These are phyloP conservation scores for Diadegma fenestrale DNA, from an alignment of 2,888 invertebrate species.

Conservation along the genomic window DNA sequence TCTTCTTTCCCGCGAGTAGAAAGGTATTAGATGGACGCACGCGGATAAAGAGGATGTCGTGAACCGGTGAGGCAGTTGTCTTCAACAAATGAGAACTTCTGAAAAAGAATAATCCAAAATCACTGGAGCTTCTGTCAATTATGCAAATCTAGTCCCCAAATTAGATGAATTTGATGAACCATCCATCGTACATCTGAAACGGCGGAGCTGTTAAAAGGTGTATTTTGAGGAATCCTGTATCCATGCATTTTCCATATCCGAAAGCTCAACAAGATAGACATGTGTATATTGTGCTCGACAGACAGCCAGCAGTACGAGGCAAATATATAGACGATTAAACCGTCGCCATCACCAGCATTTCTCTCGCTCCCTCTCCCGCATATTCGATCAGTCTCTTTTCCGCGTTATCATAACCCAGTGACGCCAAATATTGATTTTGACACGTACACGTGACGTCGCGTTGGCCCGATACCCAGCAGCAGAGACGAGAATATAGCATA, in stretches of 20 bases:
- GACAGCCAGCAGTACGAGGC: slow-evolving; percentile 40
- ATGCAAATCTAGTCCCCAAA: too few relatives aligned
- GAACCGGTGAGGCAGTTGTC: slow-evolving; percentile 44
- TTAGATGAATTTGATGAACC: too few relatives aligned
- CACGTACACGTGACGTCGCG: slow-evolving; percentile 82
- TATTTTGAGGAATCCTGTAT: slow-evolving; percentile 35
- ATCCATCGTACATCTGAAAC: too few relatives aligned
- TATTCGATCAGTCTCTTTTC: slow-evolving; percentile 61
- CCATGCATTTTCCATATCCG: slow-evolving; percentile 64
- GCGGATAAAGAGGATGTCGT: slow-evolving; percentile 49
- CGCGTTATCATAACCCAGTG: slow-evolving; percentile 84
- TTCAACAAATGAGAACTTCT: too few relatives aligned
- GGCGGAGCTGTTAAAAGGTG: background rate
- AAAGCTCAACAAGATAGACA: slow-evolving; percentile 71
- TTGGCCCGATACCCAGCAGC: slow-evolving; percentile 73
- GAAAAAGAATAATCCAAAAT: too few relatives aligned
- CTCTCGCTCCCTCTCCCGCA: slow-evolving; percentile 28
- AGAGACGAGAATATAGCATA: slow-evolving; percentile 33
- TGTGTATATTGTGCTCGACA: slow-evolving; percentile 65
- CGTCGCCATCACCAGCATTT: slow-evolving; percentile 48
- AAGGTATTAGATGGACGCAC: slow-evolving; percentile 21
- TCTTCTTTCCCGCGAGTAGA: slow-evolving; percentile 67
- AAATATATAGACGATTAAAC: slow-evolving; percentile 53
- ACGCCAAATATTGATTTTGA: slow-evolving; percentile 85
- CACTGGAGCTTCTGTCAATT: too few relatives aligned